Evolutionary conservation across 2,888 invertebrate genomes (phyloP).

Genomic region (Callosobruchus maculatus): DNA sequence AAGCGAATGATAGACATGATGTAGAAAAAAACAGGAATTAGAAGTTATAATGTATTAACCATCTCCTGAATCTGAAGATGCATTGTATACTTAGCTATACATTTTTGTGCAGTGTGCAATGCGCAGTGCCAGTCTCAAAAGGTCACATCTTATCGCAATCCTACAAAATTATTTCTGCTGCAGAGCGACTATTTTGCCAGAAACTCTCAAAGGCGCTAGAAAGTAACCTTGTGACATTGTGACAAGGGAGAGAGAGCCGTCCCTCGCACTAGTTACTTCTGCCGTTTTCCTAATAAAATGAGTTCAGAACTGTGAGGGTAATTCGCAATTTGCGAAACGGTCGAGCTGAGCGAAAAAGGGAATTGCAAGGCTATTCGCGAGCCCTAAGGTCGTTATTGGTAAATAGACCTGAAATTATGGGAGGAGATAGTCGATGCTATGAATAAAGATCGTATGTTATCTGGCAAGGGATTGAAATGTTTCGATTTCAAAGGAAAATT

Average conservation of each 20-base stretch:
- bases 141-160: too few species aligned
- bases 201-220: neutral
- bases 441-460: neutral
- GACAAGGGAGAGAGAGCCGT: neutral
- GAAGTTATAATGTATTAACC: too few species aligned
- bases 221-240: neutral
- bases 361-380: neutral
- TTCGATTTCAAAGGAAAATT: neutral
- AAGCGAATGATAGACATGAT: too few species aligned
- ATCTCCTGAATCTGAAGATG: too few species aligned
- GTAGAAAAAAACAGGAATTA: too few species aligned
- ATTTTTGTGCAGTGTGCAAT: too few species aligned
- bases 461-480: neutral
- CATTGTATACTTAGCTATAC: too few species aligned
- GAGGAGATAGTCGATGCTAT: neutral
- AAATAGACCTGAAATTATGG: neutral
- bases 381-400: neutral
- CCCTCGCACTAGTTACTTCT: neutral
- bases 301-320: neutral
- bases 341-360: neutral
- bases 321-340: neutral
- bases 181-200: neutral
- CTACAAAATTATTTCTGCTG: too few species aligned
- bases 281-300: neutral
- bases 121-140: too few species aligned